Evolutionary conservation across 2,888 invertebrate species (phyloP).

Genomic region (Rhingia campestris): DNA sequence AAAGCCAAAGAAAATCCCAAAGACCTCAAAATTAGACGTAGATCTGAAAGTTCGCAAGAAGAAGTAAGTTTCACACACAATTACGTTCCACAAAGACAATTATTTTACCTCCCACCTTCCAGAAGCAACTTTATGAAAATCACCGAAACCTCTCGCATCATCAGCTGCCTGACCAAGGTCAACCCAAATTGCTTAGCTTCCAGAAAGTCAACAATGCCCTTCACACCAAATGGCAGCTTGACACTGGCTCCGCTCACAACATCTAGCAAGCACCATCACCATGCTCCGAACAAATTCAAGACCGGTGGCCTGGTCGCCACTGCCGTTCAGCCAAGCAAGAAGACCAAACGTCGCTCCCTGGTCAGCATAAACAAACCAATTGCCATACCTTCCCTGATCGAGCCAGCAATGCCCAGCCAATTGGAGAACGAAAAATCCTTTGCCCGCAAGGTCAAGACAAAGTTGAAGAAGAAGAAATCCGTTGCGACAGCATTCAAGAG

Average conservation of each 20-base stretch:
- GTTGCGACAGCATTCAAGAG: conserved; percentile 44
- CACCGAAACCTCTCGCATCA: conserved; percentile 78
- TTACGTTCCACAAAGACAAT: background rate
- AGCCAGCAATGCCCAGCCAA: conserved; percentile 73
- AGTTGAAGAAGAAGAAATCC: conserved; percentile 78
- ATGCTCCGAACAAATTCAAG: conserved; percentile 83
- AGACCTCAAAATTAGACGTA: conserved; percentile 37
- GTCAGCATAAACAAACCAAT: conserved; percentile 33
- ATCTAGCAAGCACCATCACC: conserved; percentile 48
- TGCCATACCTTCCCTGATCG: conserved; percentile 23
- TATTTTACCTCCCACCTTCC: conserved; percentile 10
- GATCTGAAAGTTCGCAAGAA: conserved; percentile 51
- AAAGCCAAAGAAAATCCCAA: conserved; percentile 38
- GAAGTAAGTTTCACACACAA: conserved; percentile 28
- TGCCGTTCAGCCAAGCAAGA: conserved; percentile 79
- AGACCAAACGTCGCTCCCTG: conserved; percentile 71
- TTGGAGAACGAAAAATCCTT: conserved; percentile 83
- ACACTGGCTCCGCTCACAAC: conserved; percentile 57
- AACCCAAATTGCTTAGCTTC: conserved; percentile 4
- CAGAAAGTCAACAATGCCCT: conserved; percentile 81
- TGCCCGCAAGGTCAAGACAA: conserved; percentile 80
- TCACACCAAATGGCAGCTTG: conserved; percentile 38
- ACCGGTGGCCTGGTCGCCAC: conserved; percentile 86
- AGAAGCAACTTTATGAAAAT: conserved; percentile 78
- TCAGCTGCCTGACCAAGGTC: conserved; percentile 77